Evolutionary conservation across 2,113 vertebrate genomes (phyloP), one percentile per base, ranked within the genome.

Genomic region (Rhineura floridana): DNA sequence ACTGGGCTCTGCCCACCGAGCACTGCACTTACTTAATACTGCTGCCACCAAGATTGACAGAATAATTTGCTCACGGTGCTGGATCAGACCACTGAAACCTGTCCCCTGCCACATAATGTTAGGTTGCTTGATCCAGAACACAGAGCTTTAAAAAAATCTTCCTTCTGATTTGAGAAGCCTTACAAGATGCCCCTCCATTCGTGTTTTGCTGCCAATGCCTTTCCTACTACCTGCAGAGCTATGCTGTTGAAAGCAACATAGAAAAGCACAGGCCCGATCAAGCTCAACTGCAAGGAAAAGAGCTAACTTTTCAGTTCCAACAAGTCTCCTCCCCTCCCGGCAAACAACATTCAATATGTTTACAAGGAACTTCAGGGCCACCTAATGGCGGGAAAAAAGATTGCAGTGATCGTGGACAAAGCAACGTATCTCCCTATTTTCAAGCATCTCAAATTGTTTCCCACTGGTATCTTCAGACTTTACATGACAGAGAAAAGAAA

Each of bases 381-480:
- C 19, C 85, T 80, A 87, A 80, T 50, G 84, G 84, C 69, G 46
- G 25, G 13, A 87, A 13, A 42, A 76, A 88, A 39, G 15, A 76
- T 25, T 33, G 33, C 59, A 52, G 33, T 3, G 2, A 4, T 30
- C 6, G 6, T 23, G 59, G 55, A 4, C 11, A 3, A 33, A 39
- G 19, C 33, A 39, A 28, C 21, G 28, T 7, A 5, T 52, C 67
- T 69, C 28, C n/a, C 23, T 17, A 72, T 33, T 85, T 44, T 50
- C 44, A 21, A 39, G 62, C 7, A 50, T 15, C 23, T 46, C 33
- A 36, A 50, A 36, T 21, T 30, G 17, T 62, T 87, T 9, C n/a
- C 21, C 8, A 15, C 11, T 3, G 19, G 12, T 46, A 46, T 6
- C 36, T 62, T 52, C 33, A 42, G 17, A 28, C 84, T 69, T 13